Evolutionary conservation across 2,797 vertebrate genomes (phyloP), one percentile per base, ranked within the genome.

Genomic region (Smutsia gigantea): DNA sequence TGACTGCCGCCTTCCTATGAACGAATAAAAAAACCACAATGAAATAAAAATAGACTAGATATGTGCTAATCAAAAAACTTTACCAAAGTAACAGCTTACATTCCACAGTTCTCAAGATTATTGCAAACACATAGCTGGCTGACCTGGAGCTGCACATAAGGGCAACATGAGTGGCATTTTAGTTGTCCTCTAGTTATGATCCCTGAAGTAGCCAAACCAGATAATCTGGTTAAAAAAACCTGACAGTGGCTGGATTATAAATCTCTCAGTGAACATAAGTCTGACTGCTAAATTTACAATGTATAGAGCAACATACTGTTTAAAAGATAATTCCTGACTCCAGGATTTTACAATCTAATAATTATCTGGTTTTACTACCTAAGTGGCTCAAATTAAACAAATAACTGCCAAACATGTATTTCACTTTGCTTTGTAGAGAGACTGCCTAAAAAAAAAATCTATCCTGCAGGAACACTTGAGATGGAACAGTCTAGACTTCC

Each of bases 401-500:
- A 57, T 88, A 93, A 95, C 53, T 90, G 66, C 49, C 34, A 93
- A 92, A 25, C 12, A 2, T 55, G 39, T 21, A 74, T 74, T 93
- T 90, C 7, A 63, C 83, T 93, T 90, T 93, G 42, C 19, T 77
- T 74, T 89, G 46, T 25, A 87, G 87, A 94, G 84, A 91, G 94
- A 87, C 5, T 95, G 29, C 74, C 78, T 89, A 18, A 37, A 91
- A 81, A 69, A 49, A 96, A 72, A 61, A 68, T 93, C 95, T 97
- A 94, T 77, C 77, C 55, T 69, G 92, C 39, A 85, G 93, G 92
- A 97, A 97, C 55, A 93, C 9, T 61, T 29, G 63, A 63, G 72
- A 68, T 93, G 72, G 94, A 97, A 92, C 49, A 89, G 83, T 81
- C 97, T 94, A 95, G 78, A 49, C 90, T 98, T 97, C 94, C 64